phyloP scores from a whole-genome alignment of 2,888 invertebrate genomes.

The Ormyrus nitidulus region DNA sequence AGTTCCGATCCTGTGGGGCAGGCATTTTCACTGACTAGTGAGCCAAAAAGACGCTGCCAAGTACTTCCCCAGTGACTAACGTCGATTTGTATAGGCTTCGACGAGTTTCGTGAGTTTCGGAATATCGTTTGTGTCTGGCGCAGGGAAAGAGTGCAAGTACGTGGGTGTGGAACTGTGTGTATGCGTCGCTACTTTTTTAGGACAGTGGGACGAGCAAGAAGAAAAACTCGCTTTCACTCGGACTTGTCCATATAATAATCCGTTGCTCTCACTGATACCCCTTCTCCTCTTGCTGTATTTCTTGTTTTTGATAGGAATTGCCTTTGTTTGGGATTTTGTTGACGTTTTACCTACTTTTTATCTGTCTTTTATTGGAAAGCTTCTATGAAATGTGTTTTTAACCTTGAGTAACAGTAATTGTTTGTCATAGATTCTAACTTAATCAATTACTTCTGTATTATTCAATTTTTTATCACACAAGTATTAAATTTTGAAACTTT shows the following conservation, averaged over 20 bases:
- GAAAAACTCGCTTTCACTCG: slow-evolving; percentile 28
- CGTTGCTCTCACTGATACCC: not conserved
- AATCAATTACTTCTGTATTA: too few species aligned
- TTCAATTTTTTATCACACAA: too few species aligned
- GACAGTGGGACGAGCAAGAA: slow-evolving; percentile 39
- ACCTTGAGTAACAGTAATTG: slow-evolving; percentile 25
- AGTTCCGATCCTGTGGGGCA: not conserved
- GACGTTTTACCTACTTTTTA: not conserved
- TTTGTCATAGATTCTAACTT: not conserved
- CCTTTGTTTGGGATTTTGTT: not conserved
- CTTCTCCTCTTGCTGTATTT: not conserved
- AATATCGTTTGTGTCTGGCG: too few species aligned
- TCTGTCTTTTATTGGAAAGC: not conserved
- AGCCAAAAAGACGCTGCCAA: slow-evolving; percentile 11
- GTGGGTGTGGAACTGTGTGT: not conserved
- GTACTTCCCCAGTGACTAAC: not conserved
- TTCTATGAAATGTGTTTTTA: slow-evolving; percentile 9
- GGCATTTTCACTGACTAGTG: slow-evolving; percentile 7
- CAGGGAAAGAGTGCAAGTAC: not conserved
- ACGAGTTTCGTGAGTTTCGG: too few species aligned
- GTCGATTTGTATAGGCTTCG: not conserved
- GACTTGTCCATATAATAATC: slow-evolving; percentile 2
- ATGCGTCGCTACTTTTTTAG: slow-evolving; percentile 39
- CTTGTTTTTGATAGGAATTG: not conserved
- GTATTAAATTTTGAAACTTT: too few species aligned